Base-by-base conservation (phyloP, 53 echinoderm and acorn worm species). In the Mesocentrotus franciscanus region DNA sequence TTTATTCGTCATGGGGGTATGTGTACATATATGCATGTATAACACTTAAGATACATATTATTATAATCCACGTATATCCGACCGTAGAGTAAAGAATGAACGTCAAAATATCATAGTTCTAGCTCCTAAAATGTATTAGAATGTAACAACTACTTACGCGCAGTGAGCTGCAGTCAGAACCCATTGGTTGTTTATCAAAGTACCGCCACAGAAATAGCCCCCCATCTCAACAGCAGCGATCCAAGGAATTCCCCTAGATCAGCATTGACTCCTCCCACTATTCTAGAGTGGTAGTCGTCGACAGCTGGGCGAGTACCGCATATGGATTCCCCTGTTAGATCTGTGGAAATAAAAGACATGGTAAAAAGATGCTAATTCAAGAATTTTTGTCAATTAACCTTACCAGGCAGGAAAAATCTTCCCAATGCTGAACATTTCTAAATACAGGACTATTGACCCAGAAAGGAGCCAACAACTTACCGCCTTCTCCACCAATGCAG, bases 81-180 rank as follows among this genome's bases (percentile, higher is more conserved):
- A 64, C n/a, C n/a, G n/a, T n/a, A n/a, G n/a, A n/a, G n/a, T n/a
- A n/a, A n/a, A n/a, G n/a, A n/a, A n/a, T n/a, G n/a, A n/a, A n/a
- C n/a, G n/a, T n/a, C n/a, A n/a, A n/a, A n/a, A n/a, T n/a, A n/a
- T n/a, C n/a, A n/a, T n/a, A n/a, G n/a, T n/a, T n/a, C n/a, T n/a
- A n/a, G n/a, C n/a, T n/a, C n/a, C n/a, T n/a, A n/a, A n/a, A n/a
- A n/a, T n/a, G n/a, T n/a, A n/a, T n/a, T 30, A 0, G 18, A 30
- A 32, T 29, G 27, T 8, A 30, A 75, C n/a, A 42, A 85, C 4
- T 55, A 71, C 97, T 97, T 97, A 98, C 97, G 42, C 39, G 78
- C 98, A 98, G 78, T 97, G 97, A 22, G 96, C 98, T 42, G 98
- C 97, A 0, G 98, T 98, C 26, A 98, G 33, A 17, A 96, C 95